Conservation (phyloP, 2,797 vertebrate species). For the Podargus strigoides region DNA sequence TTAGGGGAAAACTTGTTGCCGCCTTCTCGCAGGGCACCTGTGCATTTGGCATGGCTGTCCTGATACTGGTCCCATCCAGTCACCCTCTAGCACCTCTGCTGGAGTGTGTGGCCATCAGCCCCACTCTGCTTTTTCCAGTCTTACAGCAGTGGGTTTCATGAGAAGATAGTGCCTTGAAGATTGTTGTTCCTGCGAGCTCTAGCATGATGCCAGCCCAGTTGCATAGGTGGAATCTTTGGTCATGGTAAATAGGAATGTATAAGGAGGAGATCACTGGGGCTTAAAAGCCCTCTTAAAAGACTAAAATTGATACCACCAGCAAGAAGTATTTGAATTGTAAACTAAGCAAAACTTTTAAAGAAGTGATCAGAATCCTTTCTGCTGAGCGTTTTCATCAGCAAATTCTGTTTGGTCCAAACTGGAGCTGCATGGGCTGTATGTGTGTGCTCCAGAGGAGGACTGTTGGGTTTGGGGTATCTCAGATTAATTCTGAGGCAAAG, state of each 20-base stretch:
- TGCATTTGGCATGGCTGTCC: rapidly evolving
- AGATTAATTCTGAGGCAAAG: not conserved
- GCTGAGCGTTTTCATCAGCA: not conserved
- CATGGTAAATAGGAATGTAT: not conserved
- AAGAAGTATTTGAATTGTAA: not conserved
- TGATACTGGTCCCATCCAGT: not conserved
- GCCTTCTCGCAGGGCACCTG: not conserved
- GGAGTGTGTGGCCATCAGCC: not conserved
- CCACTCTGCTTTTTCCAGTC: not conserved
- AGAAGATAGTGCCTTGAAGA: not conserved
- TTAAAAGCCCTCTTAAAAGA: not conserved
- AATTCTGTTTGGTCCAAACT: not conserved
- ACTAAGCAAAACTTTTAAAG: not conserved
- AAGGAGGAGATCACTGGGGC: not conserved
- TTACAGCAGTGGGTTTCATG: not conserved
- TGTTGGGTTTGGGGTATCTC: not conserved
- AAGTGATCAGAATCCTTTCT: not conserved
- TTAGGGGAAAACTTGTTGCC: not conserved
- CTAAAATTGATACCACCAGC: not conserved
- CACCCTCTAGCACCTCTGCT: not conserved
- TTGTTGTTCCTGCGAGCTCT: rapidly evolving
- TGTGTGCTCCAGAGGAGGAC: not conserved
- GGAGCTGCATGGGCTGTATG: not conserved
- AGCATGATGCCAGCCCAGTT: not conserved
- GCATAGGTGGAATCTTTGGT: not conserved